These are phyloP conservation scores for Ictidomys tridecemlineatus DNA, from an alignment of 2,113 vertebrate species.

Conservation along the genomic window DNA sequence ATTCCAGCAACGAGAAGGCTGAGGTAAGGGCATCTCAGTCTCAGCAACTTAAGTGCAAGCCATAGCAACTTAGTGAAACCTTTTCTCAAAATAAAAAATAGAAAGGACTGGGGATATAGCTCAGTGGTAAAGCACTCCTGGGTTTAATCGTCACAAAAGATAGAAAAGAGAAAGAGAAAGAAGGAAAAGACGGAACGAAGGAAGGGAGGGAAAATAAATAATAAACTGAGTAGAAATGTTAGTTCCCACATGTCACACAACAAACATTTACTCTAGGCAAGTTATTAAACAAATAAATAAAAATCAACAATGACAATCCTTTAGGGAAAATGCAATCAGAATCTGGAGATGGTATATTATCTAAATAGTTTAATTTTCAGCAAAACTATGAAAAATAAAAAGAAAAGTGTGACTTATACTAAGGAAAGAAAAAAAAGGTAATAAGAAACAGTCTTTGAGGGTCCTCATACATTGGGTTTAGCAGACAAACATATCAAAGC, in stretches of 20 bases:
- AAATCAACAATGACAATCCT: background rate
- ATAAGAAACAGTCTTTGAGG: background rate
- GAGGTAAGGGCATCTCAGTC: no score
- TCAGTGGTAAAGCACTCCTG: background rate
- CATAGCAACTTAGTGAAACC: no score
- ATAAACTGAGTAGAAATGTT: background rate
- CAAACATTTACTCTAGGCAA: background rate
- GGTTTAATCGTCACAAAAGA: no score
- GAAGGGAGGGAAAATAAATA: background rate
- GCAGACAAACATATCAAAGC: background rate
- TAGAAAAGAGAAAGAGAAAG: no score
- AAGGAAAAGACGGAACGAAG: background rate
- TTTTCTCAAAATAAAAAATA: no score
- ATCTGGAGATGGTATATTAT: background rate
- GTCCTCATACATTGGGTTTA: background rate
- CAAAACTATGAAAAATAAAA: background rate
- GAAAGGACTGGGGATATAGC: no score
- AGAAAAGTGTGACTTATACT: background rate
- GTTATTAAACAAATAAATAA: conserved; percentile 3
- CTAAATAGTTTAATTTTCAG: background rate
- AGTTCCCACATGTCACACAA: background rate
- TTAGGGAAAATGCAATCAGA: background rate
- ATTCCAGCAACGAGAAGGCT: no score
- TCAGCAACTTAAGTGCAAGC: no score
- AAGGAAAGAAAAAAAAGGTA: background rate